A percentile compares a stretch with the other conserved stretches of the same genome.
phyloP scores from a whole-genome alignment of 2,888 invertebrate genomes.

The Epiblema foenella region DNA sequence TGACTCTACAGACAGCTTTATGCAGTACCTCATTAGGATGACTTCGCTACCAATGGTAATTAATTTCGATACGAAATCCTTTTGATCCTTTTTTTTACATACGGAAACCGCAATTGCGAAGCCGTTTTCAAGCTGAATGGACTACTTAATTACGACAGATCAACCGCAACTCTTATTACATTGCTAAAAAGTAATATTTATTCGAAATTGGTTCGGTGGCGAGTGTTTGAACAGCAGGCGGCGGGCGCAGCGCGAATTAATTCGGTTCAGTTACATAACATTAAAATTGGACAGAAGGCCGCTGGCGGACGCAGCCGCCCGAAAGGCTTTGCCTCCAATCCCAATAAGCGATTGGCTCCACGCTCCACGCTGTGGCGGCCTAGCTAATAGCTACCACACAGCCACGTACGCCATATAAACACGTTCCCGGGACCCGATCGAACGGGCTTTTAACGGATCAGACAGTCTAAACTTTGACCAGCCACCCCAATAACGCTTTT shows the following conservation, averaged over 20 bases:
- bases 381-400: slow-evolving; percentile 46
- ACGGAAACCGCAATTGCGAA: slow-evolving; percentile 48
- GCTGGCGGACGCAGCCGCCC: slow-evolving; percentile 52
- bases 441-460: slow-evolving; percentile 69
- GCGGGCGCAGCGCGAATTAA: slow-evolving; percentile 59
- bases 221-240: slow-evolving; percentile 60
- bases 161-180: slow-evolving; percentile 59
- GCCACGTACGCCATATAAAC: slow-evolving; percentile 68
- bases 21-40: slow-evolving; percentile 10
- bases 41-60: slow-evolving; percentile 8
- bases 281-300: slow-evolving; percentile 64
- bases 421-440: slow-evolving; percentile 51
- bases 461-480: slow-evolving; percentile 60
- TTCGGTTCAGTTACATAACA: slow-evolving; percentile 66
- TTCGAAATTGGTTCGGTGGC: slow-evolving; percentile 58
- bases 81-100: slow-evolving; percentile 41
- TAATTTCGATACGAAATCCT: slow-evolving; percentile 15
- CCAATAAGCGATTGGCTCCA: slow-evolving; percentile 68
- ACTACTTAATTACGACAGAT: slow-evolving; percentile 66
- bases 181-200: slow-evolving; percentile 66
- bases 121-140: slow-evolving; percentile 52
- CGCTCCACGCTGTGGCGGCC: slow-evolving; percentile 51
- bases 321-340: slow-evolving; percentile 66
- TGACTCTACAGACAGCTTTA: neutral
- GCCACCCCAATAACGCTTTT: slow-evolving; percentile 46